phyloP scores from a whole-genome alignment of 1,140 invertebrate species.

The Drosophila neocordata region DNA sequence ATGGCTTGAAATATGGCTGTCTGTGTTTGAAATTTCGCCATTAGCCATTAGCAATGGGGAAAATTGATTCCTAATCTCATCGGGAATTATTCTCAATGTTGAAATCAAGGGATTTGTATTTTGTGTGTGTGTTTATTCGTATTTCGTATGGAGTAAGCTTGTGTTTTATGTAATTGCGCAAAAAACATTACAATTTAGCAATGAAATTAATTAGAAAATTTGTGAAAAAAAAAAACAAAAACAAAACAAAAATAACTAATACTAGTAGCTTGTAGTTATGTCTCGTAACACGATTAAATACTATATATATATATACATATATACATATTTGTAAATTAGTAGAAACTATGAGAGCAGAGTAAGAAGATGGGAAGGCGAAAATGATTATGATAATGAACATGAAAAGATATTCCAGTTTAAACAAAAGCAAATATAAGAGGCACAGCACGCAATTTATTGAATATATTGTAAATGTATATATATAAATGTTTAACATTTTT shows the following conservation, averaged over 20 bases:
- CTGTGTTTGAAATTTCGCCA: slow-evolving; percentile 69
- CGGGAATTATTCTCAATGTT: slow-evolving; percentile 52
- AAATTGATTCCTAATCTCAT: slow-evolving; percentile 9
- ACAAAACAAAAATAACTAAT: slow-evolving; percentile 15
- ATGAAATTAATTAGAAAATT: slow-evolving; percentile 65
- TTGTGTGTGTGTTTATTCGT: slow-evolving; percentile 22
- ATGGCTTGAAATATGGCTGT: slow-evolving; percentile 41
- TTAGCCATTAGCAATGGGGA: slow-evolving; percentile 58
- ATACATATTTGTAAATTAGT: slow-evolving; percentile 63
- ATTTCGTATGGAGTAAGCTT: slow-evolving; percentile 48
- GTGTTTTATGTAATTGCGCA: slow-evolving; percentile 42
- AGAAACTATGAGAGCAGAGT: slow-evolving; percentile 31
- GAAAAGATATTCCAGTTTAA: slow-evolving; percentile 50
- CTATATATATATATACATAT: slow-evolving; percentile 28
- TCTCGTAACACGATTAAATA: slow-evolving; percentile 35
- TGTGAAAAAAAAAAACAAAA: slow-evolving; percentile 28
- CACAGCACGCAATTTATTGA: slow-evolving; percentile 56
- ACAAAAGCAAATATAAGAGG: slow-evolving; percentile 51
- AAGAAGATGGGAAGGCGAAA: background rate
- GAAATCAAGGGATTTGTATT: slow-evolving; percentile 52
- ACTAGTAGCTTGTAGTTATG: slow-evolving; percentile 65
- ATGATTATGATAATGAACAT: background rate
- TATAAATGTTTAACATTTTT: slow-evolving; percentile 73
- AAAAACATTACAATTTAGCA: slow-evolving; percentile 54
- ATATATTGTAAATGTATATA: slow-evolving; percentile 43